Conservation (phyloP, 2,888 invertebrate species). For the Synergus laeviventris region DNA sequence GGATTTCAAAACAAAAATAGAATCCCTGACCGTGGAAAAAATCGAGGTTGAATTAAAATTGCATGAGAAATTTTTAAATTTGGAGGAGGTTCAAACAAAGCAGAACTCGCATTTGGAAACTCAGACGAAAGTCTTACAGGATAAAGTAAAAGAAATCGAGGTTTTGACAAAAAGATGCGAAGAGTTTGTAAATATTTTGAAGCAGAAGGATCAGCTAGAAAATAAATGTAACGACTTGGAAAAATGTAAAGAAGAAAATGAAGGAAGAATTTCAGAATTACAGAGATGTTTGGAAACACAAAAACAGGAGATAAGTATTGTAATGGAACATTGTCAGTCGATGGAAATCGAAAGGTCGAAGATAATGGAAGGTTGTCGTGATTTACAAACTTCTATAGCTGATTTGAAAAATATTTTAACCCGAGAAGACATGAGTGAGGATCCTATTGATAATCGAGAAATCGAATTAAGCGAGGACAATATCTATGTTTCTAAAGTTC, state of each 20-base stretch:
- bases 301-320: constrained; percentile 46
- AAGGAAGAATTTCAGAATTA: constrained; percentile 48
- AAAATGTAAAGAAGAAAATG: constrained; percentile 46
- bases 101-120: constrained; percentile 61
- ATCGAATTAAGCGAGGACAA: constrained; percentile 26
- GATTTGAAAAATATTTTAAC: constrained; percentile 9
- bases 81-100: constrained; percentile 61
- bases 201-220: constrained; percentile 48
- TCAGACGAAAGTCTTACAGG: constrained; percentile 61
- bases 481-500: constrained; percentile 44
- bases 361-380: constrained; percentile 39
- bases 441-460: background rate
- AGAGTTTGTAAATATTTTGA: constrained; percentile 50
- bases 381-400: constrained; percentile 10
- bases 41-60: constrained; percentile 60
- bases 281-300: constrained; percentile 48
- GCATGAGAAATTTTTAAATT: constrained; percentile 63
- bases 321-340: constrained; percentile 46
- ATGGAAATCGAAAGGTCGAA: constrained; percentile 47
- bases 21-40: constrained; percentile 55
- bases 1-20: constrained; percentile 54
- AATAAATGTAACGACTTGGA: constrained; percentile 47
- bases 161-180: constrained; percentile 51
- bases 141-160: constrained; percentile 49
- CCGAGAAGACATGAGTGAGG: background rate